Percentiles rank a stretch among this genome's conserved stretches.
Conservation (phyloP, 2,888 invertebrate species). For the Marronus borbonicus region DNA sequence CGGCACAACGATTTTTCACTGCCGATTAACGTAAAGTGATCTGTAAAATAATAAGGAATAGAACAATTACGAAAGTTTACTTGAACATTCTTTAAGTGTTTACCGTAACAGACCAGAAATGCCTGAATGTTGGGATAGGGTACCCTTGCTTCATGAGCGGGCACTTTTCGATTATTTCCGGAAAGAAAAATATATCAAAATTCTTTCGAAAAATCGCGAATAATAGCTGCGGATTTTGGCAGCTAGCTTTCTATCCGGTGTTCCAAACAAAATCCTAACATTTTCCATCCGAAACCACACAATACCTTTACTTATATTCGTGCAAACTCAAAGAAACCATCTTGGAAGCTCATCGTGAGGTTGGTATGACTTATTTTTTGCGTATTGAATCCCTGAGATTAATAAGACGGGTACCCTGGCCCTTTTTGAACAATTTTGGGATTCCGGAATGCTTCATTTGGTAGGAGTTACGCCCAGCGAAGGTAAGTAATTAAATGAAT, state of each 20-base stretch:
- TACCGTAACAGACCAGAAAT: slow-evolving; percentile 67
- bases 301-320: background rate
- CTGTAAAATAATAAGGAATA: too few relatives aligned
- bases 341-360: background rate
- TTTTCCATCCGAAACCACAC: background rate
- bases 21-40: too few relatives aligned
- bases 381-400: background rate
- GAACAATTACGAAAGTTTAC: too few relatives aligned
- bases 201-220: slow-evolving; percentile 34
- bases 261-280: background rate
- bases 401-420: slow-evolving; percentile 67
- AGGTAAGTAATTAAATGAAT: slow-evolving; percentile 47
- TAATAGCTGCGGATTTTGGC: slow-evolving; percentile 38
- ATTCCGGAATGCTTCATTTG: background rate
- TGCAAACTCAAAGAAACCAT: background rate
- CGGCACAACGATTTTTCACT: too few relatives aligned
- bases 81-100: slow-evolving; percentile 19
- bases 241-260: background rate
- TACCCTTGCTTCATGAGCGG: slow-evolving; percentile 81
- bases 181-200: slow-evolving; percentile 12
- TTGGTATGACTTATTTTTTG: slow-evolving; percentile 25
- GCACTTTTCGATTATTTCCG: slow-evolving; percentile 67
- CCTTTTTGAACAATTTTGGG: slow-evolving; percentile 49
- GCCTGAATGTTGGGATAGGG: slow-evolving; percentile 99
- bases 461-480: background rate